Base-by-base conservation (phyloP, 2,113 vertebrate species). In the Brachyhypopomus gauderio region DNA sequence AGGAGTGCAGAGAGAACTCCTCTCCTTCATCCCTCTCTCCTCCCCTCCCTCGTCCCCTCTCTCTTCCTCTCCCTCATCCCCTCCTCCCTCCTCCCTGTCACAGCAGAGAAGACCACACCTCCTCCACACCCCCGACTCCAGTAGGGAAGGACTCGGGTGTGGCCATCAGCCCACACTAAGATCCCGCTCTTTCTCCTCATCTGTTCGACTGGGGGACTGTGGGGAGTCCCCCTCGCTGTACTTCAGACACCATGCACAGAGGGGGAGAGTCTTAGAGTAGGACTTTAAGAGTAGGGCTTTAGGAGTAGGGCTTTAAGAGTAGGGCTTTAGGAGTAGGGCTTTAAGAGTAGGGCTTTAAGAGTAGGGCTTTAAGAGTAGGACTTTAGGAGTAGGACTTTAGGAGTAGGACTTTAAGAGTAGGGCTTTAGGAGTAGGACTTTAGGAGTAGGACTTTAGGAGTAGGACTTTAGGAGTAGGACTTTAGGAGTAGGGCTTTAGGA, bases 121-220 rank as follows among this genome's bases (percentile, higher is more conserved):
- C 45, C 45, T 14, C 45, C 45, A 48, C 59, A 79, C 82, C 56
- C 63, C 38, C 55, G 60, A 72, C 72, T 77, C 30, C 48, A 80
- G 6, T 23, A 41, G 58, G 58, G 78, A 77, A 80, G 67, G 58
- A 8, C 4, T 52, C 5, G 59, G 38, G 56, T 38, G 59, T 0
- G n/a, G n/a, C 20, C 41, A 63, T 58, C 27, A 56, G 23, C n/a
- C 52, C 30, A 58, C 38, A 16, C 70, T 64, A 71, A 78, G 20
- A 45, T 56, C 64, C 52, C 66, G 60, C 66, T 17, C 30, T 30
- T 30, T 30, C 30, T 30, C 30, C 30, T 30, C 72, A 84, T 84
- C 82, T 83, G 72, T 76, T 59, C 6, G 12, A 74, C 3, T 6
- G 41, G 9, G 45, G 45, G 45, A 12, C 5, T 11, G 12, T 52